phyloP scores from a whole-genome alignment of 2,888 invertebrate genomes.

The Cerceris rybyensis region DNA sequence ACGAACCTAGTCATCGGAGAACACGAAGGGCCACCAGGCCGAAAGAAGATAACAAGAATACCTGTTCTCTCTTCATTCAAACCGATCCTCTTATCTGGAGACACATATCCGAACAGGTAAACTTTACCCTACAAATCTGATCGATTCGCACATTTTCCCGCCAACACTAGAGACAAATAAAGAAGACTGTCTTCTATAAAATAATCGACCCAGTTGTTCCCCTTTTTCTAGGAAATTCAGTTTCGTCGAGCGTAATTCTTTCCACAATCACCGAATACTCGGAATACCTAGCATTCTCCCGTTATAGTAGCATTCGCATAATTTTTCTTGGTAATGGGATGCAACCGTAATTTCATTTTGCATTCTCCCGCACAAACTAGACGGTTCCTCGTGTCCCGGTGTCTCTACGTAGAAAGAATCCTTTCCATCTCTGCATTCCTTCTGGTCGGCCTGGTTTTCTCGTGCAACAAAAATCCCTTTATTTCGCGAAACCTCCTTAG shows the following conservation, averaged over 20 bases:
- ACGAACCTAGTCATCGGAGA: conserved; percentile 83
- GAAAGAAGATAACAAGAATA: conserved; percentile 90
- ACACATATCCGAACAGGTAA: conserved; percentile 93
- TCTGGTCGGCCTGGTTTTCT: conserved; percentile 15
- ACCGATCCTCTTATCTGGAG: conserved; percentile 99
- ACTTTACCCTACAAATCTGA: background rate
- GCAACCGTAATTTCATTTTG: conserved; percentile 56
- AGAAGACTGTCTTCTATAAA: background rate
- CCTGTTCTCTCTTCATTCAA: conserved; percentile 98
- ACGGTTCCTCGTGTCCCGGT: conserved; percentile 43
- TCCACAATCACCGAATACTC: conserved; percentile 44
- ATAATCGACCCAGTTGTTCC: background rate
- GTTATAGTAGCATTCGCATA: conserved; percentile 37
- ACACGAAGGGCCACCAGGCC: conserved; percentile 84
- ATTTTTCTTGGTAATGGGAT: conserved; percentile 37
- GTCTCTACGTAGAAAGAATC: conserved; percentile 35
- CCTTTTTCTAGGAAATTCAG: conserved; percentile 19
- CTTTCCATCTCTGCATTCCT: conserved; percentile 29
- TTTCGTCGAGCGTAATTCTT: conserved; percentile 36
- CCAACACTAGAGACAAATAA: background rate
- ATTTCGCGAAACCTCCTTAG: background rate
- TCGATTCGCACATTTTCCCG: background rate
- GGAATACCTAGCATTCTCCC: conserved; percentile 38
- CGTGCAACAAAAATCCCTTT: conserved; percentile 21
- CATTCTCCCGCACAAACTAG: conserved; percentile 53